Base-by-base conservation (phyloP, 92 coral and sea anemone genomes). In the Siderastrea siderea region DNA sequence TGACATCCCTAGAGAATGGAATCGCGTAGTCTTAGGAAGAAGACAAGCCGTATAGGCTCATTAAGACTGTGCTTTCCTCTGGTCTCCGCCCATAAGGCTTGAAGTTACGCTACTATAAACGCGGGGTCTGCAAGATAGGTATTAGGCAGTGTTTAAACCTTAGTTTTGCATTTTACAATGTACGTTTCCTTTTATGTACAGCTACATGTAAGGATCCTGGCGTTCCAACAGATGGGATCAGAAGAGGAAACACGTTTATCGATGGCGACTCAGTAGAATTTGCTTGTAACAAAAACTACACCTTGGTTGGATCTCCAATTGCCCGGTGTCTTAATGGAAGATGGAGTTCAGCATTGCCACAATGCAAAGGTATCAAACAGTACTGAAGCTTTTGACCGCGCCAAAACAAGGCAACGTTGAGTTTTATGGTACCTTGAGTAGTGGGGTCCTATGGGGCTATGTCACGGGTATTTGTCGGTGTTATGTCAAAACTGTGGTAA, bases 221-320 rank as follows among this genome's bases (percentile, higher is more conserved):
- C 19, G 45, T 68, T 5, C 84, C 83, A 67, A 13, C 15, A 5
- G 76, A 76, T 75, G 89, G 89, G 2, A 52, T 45, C 45, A 85
- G 89, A 55, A 64, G 6, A 26, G 89, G 89, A 85, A 66, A 45
- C 55, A 65, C 51, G n/a, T 85, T 85, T 77, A 55, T 75, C 19
- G 89, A 85, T 52, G 89, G 89, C 2, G 89, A 76, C 59, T 52
- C 92, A 38, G 79, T 88, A 55, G 78, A 77, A 62, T 91, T 91
- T 79, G 50, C 80, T 15, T 91, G 94, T 46, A 68, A 87, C 47
- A 67, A 47, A 38, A 84, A 87, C 63, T 84, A 69, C 67, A 60
- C 64, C 6, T 80, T 91, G 74, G 65, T 63, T 68, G 94, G 94
- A 19, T 64, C 89, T 6, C 13, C 79, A 47, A 58, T 55, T 16